phyloP scores from a whole-genome alignment of 2,888 invertebrate genomes.

The Brenthis ino region DNA sequence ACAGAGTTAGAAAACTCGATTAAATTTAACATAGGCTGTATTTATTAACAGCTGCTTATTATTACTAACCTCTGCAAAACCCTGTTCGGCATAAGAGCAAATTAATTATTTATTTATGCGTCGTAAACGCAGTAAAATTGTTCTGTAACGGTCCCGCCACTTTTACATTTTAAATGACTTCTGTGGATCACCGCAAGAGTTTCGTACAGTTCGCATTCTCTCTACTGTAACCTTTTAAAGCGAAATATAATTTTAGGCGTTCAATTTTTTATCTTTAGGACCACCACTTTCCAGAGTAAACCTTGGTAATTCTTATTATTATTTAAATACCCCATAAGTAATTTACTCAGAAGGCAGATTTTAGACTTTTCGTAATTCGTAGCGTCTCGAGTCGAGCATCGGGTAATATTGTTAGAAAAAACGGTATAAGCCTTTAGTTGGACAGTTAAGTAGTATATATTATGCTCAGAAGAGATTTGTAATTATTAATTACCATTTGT shows the following conservation, averaged over 20 bases:
- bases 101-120: constrained; percentile 31
- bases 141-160: constrained; percentile 31
- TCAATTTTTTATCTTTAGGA: constrained; percentile 18
- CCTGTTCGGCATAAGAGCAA: constrained; percentile 18
- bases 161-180: constrained; percentile 39
- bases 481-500: no score
- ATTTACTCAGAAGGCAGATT: background rate
- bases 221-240: constrained; percentile 15
- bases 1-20: background rate
- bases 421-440: no score
- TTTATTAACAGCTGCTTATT: background rate
- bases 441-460: no score
- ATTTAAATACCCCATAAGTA: constrained; percentile 4
- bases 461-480: no score
- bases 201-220: constrained; percentile 18
- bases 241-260: constrained; percentile 17
- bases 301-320: constrained; percentile 3
- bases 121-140: constrained; percentile 31
- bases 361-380: background rate
- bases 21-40: background rate
- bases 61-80: background rate
- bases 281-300: constrained; percentile 1
- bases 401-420: no score
- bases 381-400: no score
- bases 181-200: constrained; percentile 42